A percentile compares a stretch with the other conserved stretches of the same genome.
Conservation (phyloP, 1,140 invertebrate genomes). For the Halotydeus destructor region DNA sequence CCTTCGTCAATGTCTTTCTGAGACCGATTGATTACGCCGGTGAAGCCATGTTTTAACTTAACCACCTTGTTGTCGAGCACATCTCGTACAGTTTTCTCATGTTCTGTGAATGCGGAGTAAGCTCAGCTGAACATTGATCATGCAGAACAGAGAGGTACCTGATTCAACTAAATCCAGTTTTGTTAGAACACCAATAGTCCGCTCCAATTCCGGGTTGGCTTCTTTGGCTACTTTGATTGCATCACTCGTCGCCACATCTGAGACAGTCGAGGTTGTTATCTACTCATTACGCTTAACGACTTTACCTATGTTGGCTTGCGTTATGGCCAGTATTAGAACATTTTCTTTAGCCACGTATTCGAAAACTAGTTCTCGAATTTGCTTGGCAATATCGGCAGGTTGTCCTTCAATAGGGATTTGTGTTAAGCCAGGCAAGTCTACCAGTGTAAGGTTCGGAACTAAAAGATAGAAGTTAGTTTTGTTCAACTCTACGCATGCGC, state of each 20-base stretch:
- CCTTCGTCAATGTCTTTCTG: conserved; percentile 33
- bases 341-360: conserved; percentile 81
- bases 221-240: conserved; percentile 83
- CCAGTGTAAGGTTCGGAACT: conserved; percentile 83
- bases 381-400: conserved; percentile 70
- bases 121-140: no score
- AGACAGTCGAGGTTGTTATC: not conserved
- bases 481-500: conserved; percentile 37
- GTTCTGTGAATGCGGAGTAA: no score
- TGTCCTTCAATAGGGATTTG: conserved; percentile 89
- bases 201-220: conserved; percentile 57
- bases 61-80: conserved; percentile 17
- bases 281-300: not conserved
- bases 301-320: conserved; percentile 58
- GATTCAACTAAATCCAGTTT: conserved; percentile 20
- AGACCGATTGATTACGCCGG: conserved; percentile 33
- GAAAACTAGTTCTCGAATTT: conserved; percentile 82
- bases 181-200: conserved; percentile 19
- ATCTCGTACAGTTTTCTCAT: conserved; percentile 19
- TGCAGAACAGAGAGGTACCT: no score
- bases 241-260: conserved; percentile 83
- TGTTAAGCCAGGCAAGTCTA: conserved; percentile 86
- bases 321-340: conserved; percentile 84
- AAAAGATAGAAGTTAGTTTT: conserved; percentile 10
- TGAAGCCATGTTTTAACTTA: conserved; percentile 20